Evolutionary conservation across 2,797 vertebrate genomes (phyloP), one percentile per base, ranked within the genome.

Genomic region (Smutsia temminckii): DNA sequence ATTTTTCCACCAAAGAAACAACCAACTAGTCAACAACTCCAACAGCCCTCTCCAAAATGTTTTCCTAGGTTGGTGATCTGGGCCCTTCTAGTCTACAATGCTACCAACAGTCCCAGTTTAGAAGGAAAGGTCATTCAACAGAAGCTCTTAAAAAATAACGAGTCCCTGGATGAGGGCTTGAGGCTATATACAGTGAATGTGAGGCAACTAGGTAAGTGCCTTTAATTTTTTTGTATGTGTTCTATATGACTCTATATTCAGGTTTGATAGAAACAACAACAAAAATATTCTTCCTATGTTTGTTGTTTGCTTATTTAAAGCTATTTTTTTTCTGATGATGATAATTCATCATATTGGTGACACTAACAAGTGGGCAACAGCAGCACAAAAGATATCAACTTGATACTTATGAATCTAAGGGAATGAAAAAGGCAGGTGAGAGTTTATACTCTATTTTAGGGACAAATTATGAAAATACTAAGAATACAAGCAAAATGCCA

Each of bases 11-110:
- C n/a, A 74, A 37, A 68, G 53, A 71, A 53, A 7, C 16, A 92
- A 34, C 2, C 16, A 83, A 18, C 14, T 46, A 53, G 14, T 46
- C 59, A 69, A 12, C 18, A 95, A 20, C 13, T 16, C 14, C 21
- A 69, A 13, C 3, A 77, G 14, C 69, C 75, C n/a, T 89, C 3
- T 95, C 29, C 89, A 46, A 95, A 51, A 95, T 97, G 83, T 97
- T 97, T 96, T 97, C 94, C 55, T 97, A 99, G 99, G 81, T 99
- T 98, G 96, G 57, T 25, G 27, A 98, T 99, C 94, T 98, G 97
- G 94, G 99, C 98, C 25, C 98, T 99, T 98, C 97, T 99, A 93
- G 98, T 99, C 96, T 98, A 99, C 94, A 98, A 98, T 83, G 95
- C 98, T 96, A 98, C 98, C 94, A 98, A 98, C 79, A 99, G 99